phyloP scores from a whole-genome alignment of 1,140 invertebrate species.

The Dendroctonus valens region DNA sequence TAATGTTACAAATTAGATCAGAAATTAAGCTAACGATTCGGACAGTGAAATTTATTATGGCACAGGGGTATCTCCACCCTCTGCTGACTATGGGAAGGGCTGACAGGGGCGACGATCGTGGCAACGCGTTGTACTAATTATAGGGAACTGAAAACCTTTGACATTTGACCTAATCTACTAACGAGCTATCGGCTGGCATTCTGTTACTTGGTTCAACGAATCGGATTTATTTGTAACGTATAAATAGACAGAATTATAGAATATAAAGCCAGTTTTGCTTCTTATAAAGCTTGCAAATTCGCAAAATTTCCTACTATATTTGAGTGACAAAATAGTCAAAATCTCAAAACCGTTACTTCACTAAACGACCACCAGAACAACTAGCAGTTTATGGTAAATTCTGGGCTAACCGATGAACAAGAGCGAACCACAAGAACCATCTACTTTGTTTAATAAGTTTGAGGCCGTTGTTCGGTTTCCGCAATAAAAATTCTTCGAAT shows the following conservation, averaged over 20 bases:
- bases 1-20: slow-evolving; percentile 16
- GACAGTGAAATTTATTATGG: slow-evolving; percentile 29
- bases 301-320: too few species aligned
- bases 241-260: too few species aligned
- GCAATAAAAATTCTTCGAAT: slow-evolving; percentile 19
- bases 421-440: background rate
- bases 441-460: slow-evolving; percentile 12
- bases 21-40: slow-evolving; percentile 26
- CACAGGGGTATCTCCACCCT: slow-evolving; percentile 19
- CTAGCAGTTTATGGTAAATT: too few species aligned
- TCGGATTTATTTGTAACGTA: too few species aligned
- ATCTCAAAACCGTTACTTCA: too few species aligned
- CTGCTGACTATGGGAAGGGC: slow-evolving; percentile 17
- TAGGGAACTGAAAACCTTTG: slow-evolving; percentile 52
- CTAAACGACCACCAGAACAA: too few species aligned
- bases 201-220: slow-evolving; percentile 39
- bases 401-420: too few species aligned
- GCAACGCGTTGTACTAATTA: slow-evolving; percentile 48
- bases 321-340: too few species aligned
- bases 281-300: too few species aligned
- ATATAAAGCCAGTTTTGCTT: too few species aligned
- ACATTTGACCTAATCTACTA: slow-evolving; percentile 52
- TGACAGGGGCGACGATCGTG: slow-evolving; percentile 31
- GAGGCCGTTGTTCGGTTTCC: slow-evolving; percentile 8
- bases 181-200: slow-evolving; percentile 48